These are phyloP conservation scores for Pungitius pungitius DNA, from an alignment of 2,113 vertebrate genomes.

Conservation along the genomic window DNA sequence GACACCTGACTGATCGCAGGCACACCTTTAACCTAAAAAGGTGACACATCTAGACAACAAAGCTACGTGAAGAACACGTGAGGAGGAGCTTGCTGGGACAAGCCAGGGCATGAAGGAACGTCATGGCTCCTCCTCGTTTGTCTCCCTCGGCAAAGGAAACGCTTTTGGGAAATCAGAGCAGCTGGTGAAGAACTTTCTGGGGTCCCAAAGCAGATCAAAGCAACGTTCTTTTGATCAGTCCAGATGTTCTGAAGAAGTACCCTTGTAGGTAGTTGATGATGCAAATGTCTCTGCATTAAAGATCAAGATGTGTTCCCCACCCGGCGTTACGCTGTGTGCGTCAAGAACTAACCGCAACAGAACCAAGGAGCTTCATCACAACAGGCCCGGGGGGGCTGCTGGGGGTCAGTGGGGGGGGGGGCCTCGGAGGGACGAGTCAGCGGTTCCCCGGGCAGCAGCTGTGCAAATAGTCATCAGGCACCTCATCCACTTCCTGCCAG, in stretches of 20 bases:
- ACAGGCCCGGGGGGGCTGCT: constrained; percentile 1
- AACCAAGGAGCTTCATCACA: background rate
- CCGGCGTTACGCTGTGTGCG: too few species aligned
- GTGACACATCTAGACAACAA: constrained; percentile 35
- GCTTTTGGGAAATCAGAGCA: constrained; percentile 47
- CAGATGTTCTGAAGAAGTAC: background rate
- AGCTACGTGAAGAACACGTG: constrained; percentile 10
- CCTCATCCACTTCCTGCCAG: constrained; percentile 64
- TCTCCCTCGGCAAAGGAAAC: constrained; percentile 33
- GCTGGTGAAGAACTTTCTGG: constrained; percentile 33
- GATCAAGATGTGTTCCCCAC: too few species aligned
- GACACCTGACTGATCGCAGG: too few species aligned
- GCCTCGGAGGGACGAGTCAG: constrained; percentile 24
- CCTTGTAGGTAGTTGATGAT: background rate
- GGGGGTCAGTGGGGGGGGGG: background rate
- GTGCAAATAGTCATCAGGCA: constrained; percentile 63
- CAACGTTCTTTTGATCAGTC: constrained; percentile 1
- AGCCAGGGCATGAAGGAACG: constrained; percentile 51
- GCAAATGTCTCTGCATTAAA: too few species aligned
- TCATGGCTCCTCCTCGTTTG: constrained; percentile 29
- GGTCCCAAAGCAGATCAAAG: constrained; percentile 25
- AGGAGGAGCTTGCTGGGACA: constrained; percentile 12
- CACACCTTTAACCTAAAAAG: constrained; percentile 22
- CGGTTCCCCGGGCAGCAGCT: constrained; percentile 53
- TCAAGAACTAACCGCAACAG: too few species aligned